Conservation (phyloP, 1,140 invertebrate species). For the Vollenhovia emeryi region DNA sequence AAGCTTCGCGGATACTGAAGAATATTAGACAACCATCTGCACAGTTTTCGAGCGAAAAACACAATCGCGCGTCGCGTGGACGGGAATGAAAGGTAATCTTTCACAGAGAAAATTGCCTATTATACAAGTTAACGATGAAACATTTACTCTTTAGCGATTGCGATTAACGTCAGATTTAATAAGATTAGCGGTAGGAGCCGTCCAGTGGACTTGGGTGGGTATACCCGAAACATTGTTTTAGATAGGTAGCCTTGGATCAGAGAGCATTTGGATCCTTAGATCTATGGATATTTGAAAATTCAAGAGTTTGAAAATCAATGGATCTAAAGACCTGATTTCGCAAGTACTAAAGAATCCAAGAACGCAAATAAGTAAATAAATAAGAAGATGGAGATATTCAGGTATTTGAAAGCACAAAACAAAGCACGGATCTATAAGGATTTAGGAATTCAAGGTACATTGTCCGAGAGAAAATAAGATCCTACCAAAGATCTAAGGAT, state of each 20-base stretch:
- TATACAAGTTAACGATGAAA: constrained; percentile 58
- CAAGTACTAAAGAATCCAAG: background rate
- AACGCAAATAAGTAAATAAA: background rate
- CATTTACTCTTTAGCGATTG: constrained; percentile 71
- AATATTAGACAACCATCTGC: constrained; percentile 10
- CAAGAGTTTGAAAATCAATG: constrained; percentile 28
- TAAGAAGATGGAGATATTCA: constrained; percentile 14
- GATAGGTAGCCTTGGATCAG: constrained; percentile 34
- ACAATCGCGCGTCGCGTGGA: constrained; percentile 38
- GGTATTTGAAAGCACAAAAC: background rate
- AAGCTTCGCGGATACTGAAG: constrained; percentile 31
- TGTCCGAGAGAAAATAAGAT: background rate
- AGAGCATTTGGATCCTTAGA: constrained; percentile 23
- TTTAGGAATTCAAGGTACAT: background rate
- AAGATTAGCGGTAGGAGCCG: constrained; percentile 80
- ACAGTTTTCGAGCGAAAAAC: constrained; percentile 23
- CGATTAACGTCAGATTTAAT: constrained; percentile 63
- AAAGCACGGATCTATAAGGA: background rate
- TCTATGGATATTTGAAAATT: constrained; percentile 37
- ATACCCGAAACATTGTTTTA: constrained; percentile 68
- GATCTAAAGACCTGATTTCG: constrained; percentile 10
- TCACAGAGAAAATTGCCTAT: background rate
- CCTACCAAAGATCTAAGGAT: constrained; percentile 40
- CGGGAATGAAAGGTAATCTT: background rate
- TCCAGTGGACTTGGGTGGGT: constrained; percentile 77